These are phyloP conservation scores for Hippasteria phrygiana DNA, from an alignment of 53 echinoderm and acorn worm genomes.

Conservation along the genomic window DNA sequence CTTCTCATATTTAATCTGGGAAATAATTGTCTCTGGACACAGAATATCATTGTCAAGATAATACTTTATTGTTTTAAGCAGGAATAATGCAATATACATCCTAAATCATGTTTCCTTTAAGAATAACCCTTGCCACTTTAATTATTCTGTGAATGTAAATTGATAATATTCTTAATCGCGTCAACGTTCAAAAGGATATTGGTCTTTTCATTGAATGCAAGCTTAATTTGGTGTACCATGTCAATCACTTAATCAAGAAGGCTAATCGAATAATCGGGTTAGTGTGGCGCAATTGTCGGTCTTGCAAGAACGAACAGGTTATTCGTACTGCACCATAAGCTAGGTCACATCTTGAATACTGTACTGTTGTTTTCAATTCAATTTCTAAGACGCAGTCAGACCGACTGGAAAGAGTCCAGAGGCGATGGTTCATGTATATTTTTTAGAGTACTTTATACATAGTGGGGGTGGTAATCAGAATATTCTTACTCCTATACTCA, in stretches of 20 bases:
- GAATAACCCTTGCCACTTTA: not conserved
- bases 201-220: not conserved
- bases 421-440: too few relatives aligned
- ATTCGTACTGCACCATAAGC: not conserved
- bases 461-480: too few relatives aligned
- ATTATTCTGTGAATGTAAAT: not conserved
- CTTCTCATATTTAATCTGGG: too few relatives aligned
- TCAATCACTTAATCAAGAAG: not conserved
- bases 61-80: too few relatives aligned
- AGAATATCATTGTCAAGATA: too few relatives aligned
- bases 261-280: not conserved
- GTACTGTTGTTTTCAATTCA: constrained; percentile 12
- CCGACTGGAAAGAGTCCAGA: not conserved
- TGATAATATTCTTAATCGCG: not conserved
- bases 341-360: not conserved
- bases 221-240: not conserved
- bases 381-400: not conserved
- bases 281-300: not conserved
- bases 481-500: too few relatives aligned
- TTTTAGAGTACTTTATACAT: too few relatives aligned
- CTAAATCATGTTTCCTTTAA: too few relatives aligned
- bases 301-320: not conserved
- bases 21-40: too few relatives aligned
- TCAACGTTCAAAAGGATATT: not conserved
- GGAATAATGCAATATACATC: too few relatives aligned